A percentile compares a stretch with the other conserved stretches of the same genome.
Evolutionary conservation across 2,113 vertebrate species (phyloP).

Genomic region (Etia nguti): DNA sequence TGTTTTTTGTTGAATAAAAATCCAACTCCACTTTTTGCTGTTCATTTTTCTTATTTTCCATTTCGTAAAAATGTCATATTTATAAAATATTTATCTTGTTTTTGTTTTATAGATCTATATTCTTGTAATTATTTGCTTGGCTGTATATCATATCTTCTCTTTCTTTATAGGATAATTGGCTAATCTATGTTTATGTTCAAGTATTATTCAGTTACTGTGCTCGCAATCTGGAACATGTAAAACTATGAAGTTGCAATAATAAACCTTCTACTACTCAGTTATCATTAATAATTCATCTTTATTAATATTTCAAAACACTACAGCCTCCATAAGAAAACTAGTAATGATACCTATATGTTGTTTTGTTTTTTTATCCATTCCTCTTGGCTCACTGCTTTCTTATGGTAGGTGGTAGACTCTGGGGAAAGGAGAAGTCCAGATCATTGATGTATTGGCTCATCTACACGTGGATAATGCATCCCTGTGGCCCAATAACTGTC

Average conservation of each 20-base stretch:
- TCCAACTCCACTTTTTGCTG: neutral
- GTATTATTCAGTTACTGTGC: neutral
- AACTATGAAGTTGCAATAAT: neutral
- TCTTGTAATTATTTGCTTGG: neutral
- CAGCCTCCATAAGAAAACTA: neutral
- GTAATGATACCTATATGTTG: neutral
- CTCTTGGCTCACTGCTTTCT: neutral
- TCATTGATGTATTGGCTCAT: constrained; percentile 40
- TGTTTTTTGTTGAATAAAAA: neutral
- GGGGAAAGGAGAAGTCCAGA: neutral
- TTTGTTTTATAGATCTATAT: neutral
- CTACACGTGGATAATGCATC: constrained; percentile 19
- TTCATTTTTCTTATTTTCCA: neutral
- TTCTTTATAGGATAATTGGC: neutral
- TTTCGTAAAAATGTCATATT: neutral
- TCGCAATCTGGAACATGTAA: neutral
- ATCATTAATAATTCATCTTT: neutral
- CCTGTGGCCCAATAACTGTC: constrained; percentile 37
- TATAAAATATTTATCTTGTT: neutral
- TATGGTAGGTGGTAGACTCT: neutral
- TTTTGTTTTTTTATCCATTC: neutral
- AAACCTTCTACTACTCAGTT: neutral
- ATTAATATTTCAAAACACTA: neutral
- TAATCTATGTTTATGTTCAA: neutral
- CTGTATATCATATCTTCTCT: neutral